These are phyloP conservation scores for Campylomormyrus tamandua DNA, from an alignment of 2,113 vertebrate genomes.

Conservation along the genomic window DNA sequence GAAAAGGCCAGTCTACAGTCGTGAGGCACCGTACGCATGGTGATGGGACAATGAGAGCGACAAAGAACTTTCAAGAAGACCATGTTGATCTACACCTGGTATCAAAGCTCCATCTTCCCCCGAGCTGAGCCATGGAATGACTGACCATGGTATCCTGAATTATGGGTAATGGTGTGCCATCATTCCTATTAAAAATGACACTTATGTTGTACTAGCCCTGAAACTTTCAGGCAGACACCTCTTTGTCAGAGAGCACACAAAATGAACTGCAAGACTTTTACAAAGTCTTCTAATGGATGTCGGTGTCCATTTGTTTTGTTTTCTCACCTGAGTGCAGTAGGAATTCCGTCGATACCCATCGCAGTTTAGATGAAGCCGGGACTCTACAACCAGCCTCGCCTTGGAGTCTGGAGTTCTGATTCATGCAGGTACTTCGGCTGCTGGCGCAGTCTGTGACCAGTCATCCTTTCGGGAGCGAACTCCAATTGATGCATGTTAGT, in stretches of 20 bases:
- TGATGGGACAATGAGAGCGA: background rate
- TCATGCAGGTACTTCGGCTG: background rate
- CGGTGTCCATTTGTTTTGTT: slow-evolving; percentile 14
- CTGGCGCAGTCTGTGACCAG: too few relatives aligned
- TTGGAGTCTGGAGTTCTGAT: background rate
- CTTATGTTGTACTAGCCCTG: background rate
- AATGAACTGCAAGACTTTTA: background rate
- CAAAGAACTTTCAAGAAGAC: background rate
- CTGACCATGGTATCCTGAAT: background rate
- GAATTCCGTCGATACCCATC: slow-evolving; percentile 38
- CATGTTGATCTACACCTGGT: background rate
- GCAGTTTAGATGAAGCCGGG: slow-evolving; percentile 33
- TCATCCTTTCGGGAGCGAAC: background rate
- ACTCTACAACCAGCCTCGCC: background rate
- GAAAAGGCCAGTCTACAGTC: background rate
- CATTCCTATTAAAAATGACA: background rate
- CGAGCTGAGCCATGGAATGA: background rate
- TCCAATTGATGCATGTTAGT: slow-evolving; percentile 13
- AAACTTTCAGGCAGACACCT: background rate
- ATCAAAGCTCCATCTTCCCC: background rate
- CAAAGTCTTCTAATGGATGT: background rate
- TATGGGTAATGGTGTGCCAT: background rate
- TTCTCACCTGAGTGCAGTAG: slow-evolving; percentile 13
- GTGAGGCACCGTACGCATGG: background rate
- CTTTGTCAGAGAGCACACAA: background rate